phyloP scores from a whole-genome alignment of 2,888 invertebrate genomes.

The Tenthredo livida region DNA sequence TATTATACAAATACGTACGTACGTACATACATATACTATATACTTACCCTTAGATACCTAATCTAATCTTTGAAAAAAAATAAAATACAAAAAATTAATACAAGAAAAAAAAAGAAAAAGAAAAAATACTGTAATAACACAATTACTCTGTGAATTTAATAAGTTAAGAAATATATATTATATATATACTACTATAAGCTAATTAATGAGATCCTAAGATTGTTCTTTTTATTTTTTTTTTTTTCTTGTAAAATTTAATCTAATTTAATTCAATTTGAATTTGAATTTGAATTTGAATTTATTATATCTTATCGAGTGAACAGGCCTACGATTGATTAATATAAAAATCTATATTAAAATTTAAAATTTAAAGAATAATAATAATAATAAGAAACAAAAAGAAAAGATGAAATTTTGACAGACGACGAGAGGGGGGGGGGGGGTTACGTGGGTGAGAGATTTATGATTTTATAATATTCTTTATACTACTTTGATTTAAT shows the following conservation, averaged over 20 bases:
- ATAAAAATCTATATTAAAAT: too few relatives aligned
- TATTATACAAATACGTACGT: too few relatives aligned
- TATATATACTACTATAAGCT: too few relatives aligned
- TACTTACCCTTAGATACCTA: conserved; percentile 7
- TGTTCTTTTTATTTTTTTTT: neutral
- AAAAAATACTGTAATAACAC: neutral
- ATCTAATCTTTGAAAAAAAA: neutral
- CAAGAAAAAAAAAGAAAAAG: neutral
- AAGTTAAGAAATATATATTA: neutral
- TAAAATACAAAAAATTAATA: neutral
- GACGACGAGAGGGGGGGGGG: neutral
- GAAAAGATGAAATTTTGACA: neutral
- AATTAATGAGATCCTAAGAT: neutral
- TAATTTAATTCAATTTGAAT: too few relatives aligned
- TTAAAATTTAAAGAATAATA: too few relatives aligned
- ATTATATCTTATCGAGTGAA: neutral
- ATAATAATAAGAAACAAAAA: neutral
- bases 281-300: neutral
- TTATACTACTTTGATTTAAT: too few relatives aligned
- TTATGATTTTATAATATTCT: neutral
- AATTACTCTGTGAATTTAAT: neutral
- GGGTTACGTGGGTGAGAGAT: too few relatives aligned
- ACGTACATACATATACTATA: conserved; percentile 14
- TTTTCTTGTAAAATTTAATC: neutral
- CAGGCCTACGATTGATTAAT: conserved; percentile 4